Conservation (phyloP, 2,113 vertebrate genomes). For the Tetrax tetrax region DNA sequence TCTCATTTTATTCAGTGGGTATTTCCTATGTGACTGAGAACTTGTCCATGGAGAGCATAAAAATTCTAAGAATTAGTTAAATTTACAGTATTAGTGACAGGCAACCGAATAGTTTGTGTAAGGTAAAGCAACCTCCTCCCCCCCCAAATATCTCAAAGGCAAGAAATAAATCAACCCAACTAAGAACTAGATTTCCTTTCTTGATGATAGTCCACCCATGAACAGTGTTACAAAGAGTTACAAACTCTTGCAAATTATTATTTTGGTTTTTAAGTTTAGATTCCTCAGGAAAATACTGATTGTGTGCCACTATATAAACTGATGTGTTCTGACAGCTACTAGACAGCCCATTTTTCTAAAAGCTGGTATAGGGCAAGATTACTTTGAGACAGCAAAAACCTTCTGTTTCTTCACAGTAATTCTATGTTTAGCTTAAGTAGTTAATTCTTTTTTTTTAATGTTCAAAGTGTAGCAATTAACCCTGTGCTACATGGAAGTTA, state of each 20-base stretch:
- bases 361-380: not conserved
- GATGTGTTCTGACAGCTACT: not conserved
- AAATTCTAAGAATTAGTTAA: not conserved
- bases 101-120: not conserved
- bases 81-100: not conserved
- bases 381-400: not conserved
- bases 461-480: not conserved
- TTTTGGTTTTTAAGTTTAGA: not conserved
- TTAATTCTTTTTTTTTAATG: not conserved
- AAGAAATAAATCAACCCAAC: not conserved
- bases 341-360: not conserved
- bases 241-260: not conserved
- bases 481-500: not conserved
- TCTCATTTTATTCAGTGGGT: not conserved
- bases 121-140: not conserved
- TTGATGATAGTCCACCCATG: not conserved
- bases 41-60: not conserved
- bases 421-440: not conserved
- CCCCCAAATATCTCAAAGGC: not conserved
- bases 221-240: not conserved
- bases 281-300: not conserved
- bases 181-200: not conserved
- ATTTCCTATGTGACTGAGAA: not conserved
- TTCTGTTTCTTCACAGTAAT: not conserved
- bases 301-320: not conserved